Percentiles rank a stretch among this genome's conserved stretches.
These are phyloP conservation scores for Rhabditoides inermis DNA, from an alignment of 2,888 invertebrate species.

Conservation along the genomic window DNA sequence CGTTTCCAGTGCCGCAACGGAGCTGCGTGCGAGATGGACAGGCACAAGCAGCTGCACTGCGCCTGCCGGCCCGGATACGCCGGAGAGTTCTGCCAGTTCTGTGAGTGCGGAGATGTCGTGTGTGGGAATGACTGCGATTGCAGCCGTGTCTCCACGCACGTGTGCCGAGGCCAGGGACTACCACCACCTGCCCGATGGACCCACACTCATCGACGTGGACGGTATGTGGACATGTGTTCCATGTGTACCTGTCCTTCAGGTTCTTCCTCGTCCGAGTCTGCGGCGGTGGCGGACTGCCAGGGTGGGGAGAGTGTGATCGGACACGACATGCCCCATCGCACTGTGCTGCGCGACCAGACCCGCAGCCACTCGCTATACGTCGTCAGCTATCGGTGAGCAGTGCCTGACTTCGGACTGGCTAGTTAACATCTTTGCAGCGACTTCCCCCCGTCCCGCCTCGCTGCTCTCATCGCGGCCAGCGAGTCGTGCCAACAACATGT, in stretches of 20 bases:
- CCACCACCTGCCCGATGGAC: slow-evolving; percentile 28
- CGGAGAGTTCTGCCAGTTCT: slow-evolving; percentile 42
- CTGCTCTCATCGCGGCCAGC: slow-evolving; percentile 1
- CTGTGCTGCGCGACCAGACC: slow-evolving; percentile 17
- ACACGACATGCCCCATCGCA: slow-evolving; percentile 35
- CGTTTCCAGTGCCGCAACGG: slow-evolving; percentile 26
- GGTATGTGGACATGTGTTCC: too few species aligned
- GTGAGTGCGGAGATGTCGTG: slow-evolving; percentile 16
- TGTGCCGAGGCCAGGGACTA: slow-evolving; percentile 39
- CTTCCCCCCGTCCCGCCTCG: slow-evolving; percentile 10
- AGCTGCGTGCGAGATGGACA: slow-evolving; percentile 14
- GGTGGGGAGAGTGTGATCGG: too few species aligned
- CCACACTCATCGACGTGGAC: slow-evolving; percentile 43
- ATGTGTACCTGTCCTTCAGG: too few species aligned
- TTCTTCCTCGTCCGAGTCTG: too few species aligned
- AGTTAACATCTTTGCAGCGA: slow-evolving; percentile 17
- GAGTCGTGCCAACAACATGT: slow-evolving; percentile 26
- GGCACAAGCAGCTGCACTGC: slow-evolving; percentile 22
- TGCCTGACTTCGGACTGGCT: background rate
- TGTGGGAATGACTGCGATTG: background rate
- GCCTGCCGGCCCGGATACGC: slow-evolving; percentile 31
- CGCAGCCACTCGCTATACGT: slow-evolving; percentile 22
- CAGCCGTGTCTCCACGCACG: slow-evolving; percentile 33
- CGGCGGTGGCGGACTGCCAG: too few species aligned
- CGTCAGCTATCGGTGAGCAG: slow-evolving; percentile 14